Evolutionary conservation across 2,113 vertebrate genomes (phyloP).

Genomic region (Muscicapa adusta): DNA sequence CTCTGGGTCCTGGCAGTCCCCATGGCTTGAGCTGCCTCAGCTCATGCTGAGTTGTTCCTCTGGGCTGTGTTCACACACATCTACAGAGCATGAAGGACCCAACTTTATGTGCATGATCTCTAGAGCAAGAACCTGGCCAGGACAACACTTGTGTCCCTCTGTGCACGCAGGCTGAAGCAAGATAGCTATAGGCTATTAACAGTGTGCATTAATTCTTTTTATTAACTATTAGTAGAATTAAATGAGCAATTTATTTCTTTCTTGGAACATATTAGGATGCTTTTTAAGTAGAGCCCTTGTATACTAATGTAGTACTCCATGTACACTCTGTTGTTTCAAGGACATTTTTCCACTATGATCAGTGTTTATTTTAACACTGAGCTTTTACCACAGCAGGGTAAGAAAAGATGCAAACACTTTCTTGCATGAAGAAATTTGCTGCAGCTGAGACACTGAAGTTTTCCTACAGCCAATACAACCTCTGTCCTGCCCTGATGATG

Average conservation of each 20-base stretch:
- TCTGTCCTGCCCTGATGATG: neutral
- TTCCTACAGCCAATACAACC: neutral
- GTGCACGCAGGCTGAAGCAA: neutral
- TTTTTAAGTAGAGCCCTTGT: neutral
- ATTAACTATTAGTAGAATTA: neutral
- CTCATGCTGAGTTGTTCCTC: accelerated
- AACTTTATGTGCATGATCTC: neutral
- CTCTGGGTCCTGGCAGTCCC: neutral
- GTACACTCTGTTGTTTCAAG: neutral
- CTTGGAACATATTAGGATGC: neutral
- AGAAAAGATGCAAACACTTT: neutral
- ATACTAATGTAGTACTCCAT: accelerated
- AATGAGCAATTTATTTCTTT: neutral
- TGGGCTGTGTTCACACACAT: neutral
- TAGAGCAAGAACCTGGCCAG: neutral
- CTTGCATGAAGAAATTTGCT: neutral
- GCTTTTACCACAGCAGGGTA: neutral
- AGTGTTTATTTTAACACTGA: neutral
- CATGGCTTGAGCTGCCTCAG: neutral
- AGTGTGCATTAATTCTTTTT: neutral
- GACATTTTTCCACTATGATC: neutral
- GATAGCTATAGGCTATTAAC: neutral
- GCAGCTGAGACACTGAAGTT: neutral
- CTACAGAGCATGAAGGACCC: neutral
- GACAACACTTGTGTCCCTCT: neutral